Conservation (phyloP, 2,888 invertebrate species). For the Pristionchus arcanus region DNA sequence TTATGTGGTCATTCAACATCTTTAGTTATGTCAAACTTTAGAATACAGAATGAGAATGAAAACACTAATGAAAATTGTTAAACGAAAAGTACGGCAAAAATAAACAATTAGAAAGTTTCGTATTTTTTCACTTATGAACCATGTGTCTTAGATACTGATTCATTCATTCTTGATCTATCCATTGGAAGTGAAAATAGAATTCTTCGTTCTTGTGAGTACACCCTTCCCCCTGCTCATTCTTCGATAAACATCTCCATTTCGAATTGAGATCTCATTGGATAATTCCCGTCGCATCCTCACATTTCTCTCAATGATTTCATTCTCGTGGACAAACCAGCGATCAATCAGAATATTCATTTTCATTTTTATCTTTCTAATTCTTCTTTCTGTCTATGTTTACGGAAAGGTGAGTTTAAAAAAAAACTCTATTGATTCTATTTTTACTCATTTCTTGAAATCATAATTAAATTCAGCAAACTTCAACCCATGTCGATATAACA, state of each 20-base stretch:
- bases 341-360: slow-evolving; percentile 18
- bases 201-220: background rate
- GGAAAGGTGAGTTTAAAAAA: background rate
- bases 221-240: background rate
- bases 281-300: background rate
- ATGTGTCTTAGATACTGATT: too few relatives aligned
- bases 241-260: background rate
- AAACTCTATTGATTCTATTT: background rate
- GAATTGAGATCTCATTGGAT: background rate
- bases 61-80: background rate
- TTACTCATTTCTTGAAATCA: background rate
- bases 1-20: slow-evolving; percentile 29
- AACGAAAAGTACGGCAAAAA: too few relatives aligned
- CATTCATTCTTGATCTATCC: too few relatives aligned
- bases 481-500: background rate
- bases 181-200: background rate
- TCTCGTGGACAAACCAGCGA: slow-evolving; percentile 25
- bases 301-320: background rate
- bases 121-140: too few relatives aligned
- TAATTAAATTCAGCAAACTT: background rate
- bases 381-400: background rate
- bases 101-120: too few relatives aligned
- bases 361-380: background rate
- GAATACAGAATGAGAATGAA: background rate
- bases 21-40: background rate